phyloP scores from a whole-genome alignment of 2,888 invertebrate species.

The Caenorhabditis angaria region DNA sequence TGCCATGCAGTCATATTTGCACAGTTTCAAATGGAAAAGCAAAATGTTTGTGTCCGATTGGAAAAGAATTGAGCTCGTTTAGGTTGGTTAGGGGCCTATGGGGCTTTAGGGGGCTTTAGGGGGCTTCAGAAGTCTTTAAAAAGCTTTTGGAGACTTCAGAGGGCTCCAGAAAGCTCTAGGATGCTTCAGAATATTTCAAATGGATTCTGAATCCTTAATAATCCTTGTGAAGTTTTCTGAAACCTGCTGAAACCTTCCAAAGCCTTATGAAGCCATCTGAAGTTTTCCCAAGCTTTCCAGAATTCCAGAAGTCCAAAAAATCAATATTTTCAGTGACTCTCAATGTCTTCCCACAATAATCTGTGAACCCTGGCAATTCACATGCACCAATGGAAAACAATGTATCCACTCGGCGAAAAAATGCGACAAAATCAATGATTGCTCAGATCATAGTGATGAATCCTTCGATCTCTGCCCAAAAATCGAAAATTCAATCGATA shows the following conservation, averaged over 20 bases:
- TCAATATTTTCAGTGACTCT: neutral
- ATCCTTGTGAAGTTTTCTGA: too few relatives aligned
- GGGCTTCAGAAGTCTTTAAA: too few relatives aligned
- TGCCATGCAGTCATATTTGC: constrained; percentile 4
- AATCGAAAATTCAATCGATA: neutral
- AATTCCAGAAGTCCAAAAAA: neutral
- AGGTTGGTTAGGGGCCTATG: neutral
- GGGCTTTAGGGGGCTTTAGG: too few relatives aligned
- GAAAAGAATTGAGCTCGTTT: neutral
- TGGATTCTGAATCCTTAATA: too few relatives aligned
- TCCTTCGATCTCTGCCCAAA: neutral
- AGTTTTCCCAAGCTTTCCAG: too few relatives aligned
- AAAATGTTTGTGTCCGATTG: constrained; percentile 10
- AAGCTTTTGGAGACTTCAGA: too few relatives aligned
- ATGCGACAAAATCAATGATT: constrained; percentile 17
- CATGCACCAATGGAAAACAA: constrained; percentile 13
- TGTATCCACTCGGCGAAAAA: constrained; percentile 17
- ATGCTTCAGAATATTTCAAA: too few relatives aligned
- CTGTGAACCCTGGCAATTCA: constrained; percentile 14
- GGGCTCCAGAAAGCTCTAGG: too few relatives aligned
- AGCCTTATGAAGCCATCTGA: too few relatives aligned
- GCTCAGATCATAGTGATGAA: constrained; percentile 18
- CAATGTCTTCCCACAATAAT: constrained; percentile 4
- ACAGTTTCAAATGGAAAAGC: neutral
- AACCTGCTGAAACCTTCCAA: too few relatives aligned